phyloP scores from a whole-genome alignment of 2,797 vertebrate genomes.

The Steatocranus sp. region DNA sequence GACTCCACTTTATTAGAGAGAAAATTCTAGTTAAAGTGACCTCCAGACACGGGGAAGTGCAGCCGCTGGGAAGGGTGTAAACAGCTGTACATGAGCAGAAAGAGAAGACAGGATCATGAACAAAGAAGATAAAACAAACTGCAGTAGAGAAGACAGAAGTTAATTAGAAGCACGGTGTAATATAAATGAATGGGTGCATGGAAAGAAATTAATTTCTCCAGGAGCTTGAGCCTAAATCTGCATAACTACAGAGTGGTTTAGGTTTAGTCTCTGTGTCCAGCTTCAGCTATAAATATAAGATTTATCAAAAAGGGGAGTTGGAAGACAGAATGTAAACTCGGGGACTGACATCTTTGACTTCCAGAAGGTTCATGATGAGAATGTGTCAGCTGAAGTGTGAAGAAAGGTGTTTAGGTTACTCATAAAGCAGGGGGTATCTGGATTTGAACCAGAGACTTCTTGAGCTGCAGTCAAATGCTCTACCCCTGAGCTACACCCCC shows the following conservation, averaged over 20 bases:
- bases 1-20: neutral
- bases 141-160: neutral
- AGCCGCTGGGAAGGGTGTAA: neutral
- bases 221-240: neutral
- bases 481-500: neutral
- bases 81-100: neutral
- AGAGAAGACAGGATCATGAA: neutral
- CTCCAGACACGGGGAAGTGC: neutral
- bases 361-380: no score
- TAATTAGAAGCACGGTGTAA: neutral
- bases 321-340: rapidly evolving
- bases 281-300: neutral
- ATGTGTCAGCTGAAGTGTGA: rapidly evolving
- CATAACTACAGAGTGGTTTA: neutral
- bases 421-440: neutral
- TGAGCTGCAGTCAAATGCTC: rapidly evolving
- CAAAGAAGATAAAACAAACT: neutral
- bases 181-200: neutral
- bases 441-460: neutral
- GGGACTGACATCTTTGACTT: neutral
- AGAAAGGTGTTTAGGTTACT: neutral
- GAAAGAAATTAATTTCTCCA: neutral
- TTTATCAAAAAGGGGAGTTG: neutral
- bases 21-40: neutral
- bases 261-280: neutral